Evolutionary conservation across 1,140 invertebrate species (phyloP).

Genomic region (Laupala kohalensis): DNA sequence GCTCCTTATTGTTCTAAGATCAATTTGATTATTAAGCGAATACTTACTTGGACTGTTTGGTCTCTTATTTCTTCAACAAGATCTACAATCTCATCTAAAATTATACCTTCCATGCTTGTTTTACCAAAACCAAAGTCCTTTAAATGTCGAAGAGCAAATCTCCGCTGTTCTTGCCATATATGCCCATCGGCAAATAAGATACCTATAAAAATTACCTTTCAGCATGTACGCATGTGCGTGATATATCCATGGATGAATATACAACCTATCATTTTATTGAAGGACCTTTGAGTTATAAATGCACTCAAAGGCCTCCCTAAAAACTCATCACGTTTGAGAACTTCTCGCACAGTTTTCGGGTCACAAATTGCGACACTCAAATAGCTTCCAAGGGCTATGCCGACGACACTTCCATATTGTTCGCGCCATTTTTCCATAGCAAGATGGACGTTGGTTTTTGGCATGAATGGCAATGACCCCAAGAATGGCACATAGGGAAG

Average conservation of each 20-base stretch:
- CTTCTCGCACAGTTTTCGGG: conserved; percentile 24
- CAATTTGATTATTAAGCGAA: no score
- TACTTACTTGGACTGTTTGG: conserved; percentile 11
- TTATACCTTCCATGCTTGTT: conserved; percentile 33
- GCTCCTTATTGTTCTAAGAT: no score
- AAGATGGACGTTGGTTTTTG: not conserved
- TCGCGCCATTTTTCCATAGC: not conserved
- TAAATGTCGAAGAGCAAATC: conserved; percentile 37
- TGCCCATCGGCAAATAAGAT: conserved; percentile 50
- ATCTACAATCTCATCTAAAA: conserved; percentile 30
- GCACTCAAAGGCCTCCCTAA: conserved; percentile 27
- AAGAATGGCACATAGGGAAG: not conserved
- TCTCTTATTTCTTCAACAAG: conserved; percentile 22
- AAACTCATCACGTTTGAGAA: conserved; percentile 26
- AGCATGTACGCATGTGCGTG: not conserved
- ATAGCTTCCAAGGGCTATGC: not conserved
- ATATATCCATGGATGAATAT: not conserved
- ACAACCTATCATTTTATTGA: conserved; percentile 39
- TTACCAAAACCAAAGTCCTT: conserved; percentile 40
- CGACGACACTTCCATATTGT: not conserved
- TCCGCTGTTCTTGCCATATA: conserved; percentile 46
- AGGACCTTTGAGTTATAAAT: conserved; percentile 45
- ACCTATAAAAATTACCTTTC: conserved; percentile 28
- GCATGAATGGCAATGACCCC: not conserved
- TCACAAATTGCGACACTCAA: conserved; percentile 26